Evolutionary conservation across 2,888 invertebrate genomes (phyloP).

Genomic region (Himalopsyche anomala): DNA sequence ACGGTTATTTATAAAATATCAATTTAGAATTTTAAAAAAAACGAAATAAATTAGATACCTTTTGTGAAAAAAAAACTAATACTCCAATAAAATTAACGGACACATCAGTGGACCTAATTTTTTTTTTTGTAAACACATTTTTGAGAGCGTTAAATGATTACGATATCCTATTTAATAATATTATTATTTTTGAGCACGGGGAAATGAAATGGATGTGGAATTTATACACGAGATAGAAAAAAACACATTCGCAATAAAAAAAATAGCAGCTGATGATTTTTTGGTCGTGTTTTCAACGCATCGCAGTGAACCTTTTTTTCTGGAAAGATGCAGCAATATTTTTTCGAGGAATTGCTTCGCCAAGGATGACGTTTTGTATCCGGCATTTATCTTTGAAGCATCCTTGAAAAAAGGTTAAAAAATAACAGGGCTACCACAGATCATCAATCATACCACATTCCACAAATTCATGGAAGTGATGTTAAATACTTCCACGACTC

Average conservation of each 20-base stretch:
- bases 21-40: too few species aligned
- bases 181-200: conserved; percentile 45
- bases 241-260: conserved; percentile 55
- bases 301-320: conserved; percentile 55
- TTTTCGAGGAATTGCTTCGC: conserved; percentile 59
- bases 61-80: too few species aligned
- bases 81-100: conserved; percentile 18
- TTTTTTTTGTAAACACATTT: background rate
- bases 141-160: conserved; percentile 52
- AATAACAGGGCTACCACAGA: conserved; percentile 39
- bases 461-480: too few species aligned
- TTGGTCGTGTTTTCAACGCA: conserved; percentile 49
- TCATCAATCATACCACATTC: background rate
- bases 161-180: conserved; percentile 46
- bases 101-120: background rate
- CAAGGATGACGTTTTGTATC: conserved; percentile 57
- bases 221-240: conserved; percentile 46
- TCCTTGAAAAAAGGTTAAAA: conserved; percentile 49
- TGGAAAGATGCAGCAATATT: conserved; percentile 45
- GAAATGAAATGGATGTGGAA: conserved; percentile 57
- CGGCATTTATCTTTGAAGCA: conserved; percentile 62
- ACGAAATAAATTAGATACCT: too few species aligned
- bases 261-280: conserved; percentile 63
- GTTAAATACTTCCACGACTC: too few species aligned
- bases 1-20: too few species aligned